These are phyloP conservation scores for Pongo abelii DNA, from an alignment of 2,113 vertebrate genomes.

Conservation along the genomic window DNA sequence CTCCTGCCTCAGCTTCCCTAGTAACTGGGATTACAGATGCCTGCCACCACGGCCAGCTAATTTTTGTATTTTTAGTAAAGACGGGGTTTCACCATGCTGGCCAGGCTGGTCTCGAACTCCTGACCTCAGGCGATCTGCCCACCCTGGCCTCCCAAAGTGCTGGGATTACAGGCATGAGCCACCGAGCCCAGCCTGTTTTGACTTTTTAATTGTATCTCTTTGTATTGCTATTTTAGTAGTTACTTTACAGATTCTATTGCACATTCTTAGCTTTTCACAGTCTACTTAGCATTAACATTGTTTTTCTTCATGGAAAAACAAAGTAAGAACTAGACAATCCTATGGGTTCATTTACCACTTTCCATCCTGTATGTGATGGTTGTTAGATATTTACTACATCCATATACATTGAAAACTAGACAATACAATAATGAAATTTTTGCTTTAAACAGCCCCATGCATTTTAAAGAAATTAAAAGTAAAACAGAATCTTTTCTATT, in stretches of 20 bases:
- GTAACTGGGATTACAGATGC: too few relatives aligned
- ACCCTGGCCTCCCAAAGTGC: too few relatives aligned
- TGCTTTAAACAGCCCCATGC: neutral
- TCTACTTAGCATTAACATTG: neutral
- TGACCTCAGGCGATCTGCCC: too few relatives aligned
- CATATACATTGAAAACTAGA: neutral
- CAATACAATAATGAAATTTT: too few relatives aligned
- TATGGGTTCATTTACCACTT: neutral
- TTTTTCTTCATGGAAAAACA: neutral
- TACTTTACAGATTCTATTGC: neutral
- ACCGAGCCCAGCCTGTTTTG: neutral
- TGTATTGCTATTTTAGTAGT: neutral
- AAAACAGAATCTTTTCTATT: neutral
- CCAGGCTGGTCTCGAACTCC: too few relatives aligned
- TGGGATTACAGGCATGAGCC: too few relatives aligned
- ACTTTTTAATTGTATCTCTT: neutral
- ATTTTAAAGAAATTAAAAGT: neutral
- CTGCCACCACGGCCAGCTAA: too few relatives aligned
- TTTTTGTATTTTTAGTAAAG: too few relatives aligned
- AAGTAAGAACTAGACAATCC: neutral
- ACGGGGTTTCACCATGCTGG: too few relatives aligned
- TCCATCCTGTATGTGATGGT: neutral
- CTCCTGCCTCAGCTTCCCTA: too few relatives aligned
- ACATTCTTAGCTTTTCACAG: neutral
- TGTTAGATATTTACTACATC: too few relatives aligned